Percentiles rank a stretch among this genome's conserved stretches.
Evolutionary conservation across 2,888 invertebrate species (phyloP).

Genomic region (Gymnocheta viridis): DNA sequence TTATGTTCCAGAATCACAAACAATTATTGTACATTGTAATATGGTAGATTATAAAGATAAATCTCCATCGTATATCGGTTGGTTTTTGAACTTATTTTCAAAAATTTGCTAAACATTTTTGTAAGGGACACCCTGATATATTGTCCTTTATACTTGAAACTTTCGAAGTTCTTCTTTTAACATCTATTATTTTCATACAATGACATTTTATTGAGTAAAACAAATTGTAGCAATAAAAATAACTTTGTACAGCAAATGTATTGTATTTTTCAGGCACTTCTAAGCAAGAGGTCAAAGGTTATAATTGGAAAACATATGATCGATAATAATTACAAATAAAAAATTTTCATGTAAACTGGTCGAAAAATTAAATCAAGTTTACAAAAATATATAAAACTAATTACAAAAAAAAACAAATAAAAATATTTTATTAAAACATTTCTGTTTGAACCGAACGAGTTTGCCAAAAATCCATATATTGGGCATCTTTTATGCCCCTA

Average conservation of each 20-base stretch:
- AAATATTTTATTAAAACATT: too few species aligned
- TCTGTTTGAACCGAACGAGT: too few species aligned
- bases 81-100: too few species aligned
- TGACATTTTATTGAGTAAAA: background rate
- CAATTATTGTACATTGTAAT: too few species aligned
- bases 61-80: too few species aligned
- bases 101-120: background rate
- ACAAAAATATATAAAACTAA: too few species aligned
- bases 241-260: too few species aligned
- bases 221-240: background rate
- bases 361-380: background rate
- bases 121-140: background rate
- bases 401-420: too few species aligned
- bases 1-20: too few species aligned
- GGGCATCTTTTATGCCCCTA: too few species aligned
- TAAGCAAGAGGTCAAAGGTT: slow-evolving; percentile 9
- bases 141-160: background rate
- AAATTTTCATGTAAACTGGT: background rate
- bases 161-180: background rate
- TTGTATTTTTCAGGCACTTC: background rate
- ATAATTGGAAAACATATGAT: background rate
- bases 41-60: too few species aligned
- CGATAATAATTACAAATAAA: background rate
- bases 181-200: background rate
- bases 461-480: too few species aligned